Evolutionary conservation across 2,113 vertebrate genomes (phyloP).

Genomic region (Isurus oxyrinchus): DNA sequence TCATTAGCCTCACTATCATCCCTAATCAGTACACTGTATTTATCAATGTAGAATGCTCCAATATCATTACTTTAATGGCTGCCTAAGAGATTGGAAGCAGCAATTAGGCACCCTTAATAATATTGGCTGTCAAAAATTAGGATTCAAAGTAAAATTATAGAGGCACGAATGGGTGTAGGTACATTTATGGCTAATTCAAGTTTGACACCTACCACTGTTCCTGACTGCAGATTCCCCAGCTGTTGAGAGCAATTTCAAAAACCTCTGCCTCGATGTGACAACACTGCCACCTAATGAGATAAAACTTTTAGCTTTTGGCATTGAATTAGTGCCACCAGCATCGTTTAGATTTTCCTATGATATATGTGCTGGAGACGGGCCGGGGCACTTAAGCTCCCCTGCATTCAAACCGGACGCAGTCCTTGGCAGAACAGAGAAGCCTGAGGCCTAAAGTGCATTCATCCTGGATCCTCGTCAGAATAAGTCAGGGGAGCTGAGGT

Average conservation of each 20-base stretch:
- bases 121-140: neutral
- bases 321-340: neutral
- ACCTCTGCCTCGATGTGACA: neutral
- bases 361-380: neutral
- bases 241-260: too few relatives aligned
- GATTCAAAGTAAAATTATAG: neutral
- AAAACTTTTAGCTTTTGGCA: neutral
- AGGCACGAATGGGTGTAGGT: neutral
- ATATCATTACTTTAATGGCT: neutral
- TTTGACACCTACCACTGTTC: neutral
- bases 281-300: constrained; percentile 20
- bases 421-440: too few relatives aligned
- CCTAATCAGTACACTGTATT: neutral
- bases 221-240: neutral
- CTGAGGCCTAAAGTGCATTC: too few relatives aligned
- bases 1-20: neutral
- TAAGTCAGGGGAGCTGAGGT: too few relatives aligned
- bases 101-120: neutral
- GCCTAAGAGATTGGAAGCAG: neutral
- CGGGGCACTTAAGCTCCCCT: neutral
- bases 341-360: neutral
- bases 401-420: neutral
- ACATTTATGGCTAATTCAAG: neutral
- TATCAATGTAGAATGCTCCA: neutral
- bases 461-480: too few relatives aligned